Percentiles rank a stretch among this genome's conserved stretches.
Evolutionary conservation across 2,888 invertebrate species (phyloP).

Genomic region (Drosophila ezoana): DNA sequence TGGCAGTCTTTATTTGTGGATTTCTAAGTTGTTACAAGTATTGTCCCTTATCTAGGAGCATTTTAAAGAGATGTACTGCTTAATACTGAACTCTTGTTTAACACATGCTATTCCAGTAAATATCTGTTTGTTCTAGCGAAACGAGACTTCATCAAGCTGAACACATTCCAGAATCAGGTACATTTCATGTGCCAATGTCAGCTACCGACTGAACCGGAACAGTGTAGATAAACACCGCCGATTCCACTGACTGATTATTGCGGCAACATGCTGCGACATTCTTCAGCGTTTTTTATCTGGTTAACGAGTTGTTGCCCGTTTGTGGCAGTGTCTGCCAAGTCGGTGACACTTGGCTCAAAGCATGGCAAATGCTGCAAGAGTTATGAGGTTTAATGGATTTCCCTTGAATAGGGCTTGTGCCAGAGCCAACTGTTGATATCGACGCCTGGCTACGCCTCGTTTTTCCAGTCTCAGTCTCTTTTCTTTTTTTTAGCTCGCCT

Average conservation of each 20-base stretch:
- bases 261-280: constrained; percentile 34
- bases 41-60: too few species aligned
- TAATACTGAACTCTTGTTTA: not conserved
- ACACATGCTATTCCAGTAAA: too few species aligned
- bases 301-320: constrained; percentile 9
- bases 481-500: not conserved
- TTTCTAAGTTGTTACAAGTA: too few species aligned
- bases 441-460: constrained; percentile 59
- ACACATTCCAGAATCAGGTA: constrained; percentile 39
- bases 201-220: constrained; percentile 38
- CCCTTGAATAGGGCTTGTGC: constrained; percentile 36
- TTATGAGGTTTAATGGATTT: constrained; percentile 36
- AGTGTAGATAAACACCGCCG: constrained; percentile 22
- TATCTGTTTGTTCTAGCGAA: constrained; percentile 43
- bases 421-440: constrained; percentile 2
- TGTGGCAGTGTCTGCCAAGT: constrained; percentile 18
- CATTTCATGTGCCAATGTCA: constrained; percentile 40
- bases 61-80: not conserved
- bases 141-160: constrained; percentile 25
- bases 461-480: constrained; percentile 39
- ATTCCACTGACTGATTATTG: constrained; percentile 35
- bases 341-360: constrained; percentile 18
- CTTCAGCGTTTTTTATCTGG: constrained; percentile 14
- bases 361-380: constrained; percentile 18
- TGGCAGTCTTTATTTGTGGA: too few species aligned